A percentile compares a stretch with the other conserved stretches of the same genome.
These are phyloP conservation scores for Ectobius pallidus DNA, from an alignment of 2,888 invertebrate species.

Conservation along the genomic window DNA sequence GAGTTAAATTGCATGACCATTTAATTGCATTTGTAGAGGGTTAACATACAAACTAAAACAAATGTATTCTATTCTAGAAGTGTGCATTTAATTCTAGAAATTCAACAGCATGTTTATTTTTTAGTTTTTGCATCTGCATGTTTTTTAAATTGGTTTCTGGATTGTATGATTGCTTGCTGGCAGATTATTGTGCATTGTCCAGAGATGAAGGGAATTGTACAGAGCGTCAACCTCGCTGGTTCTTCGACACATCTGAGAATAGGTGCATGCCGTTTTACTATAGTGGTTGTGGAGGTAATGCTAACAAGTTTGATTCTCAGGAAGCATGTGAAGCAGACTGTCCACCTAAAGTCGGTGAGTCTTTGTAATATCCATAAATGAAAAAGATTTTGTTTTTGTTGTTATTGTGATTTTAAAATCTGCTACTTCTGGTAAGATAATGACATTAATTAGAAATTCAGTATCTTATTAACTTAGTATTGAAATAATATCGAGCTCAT, in stretches of 20 bases:
- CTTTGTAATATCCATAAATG: too few species aligned
- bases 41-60: too few species aligned
- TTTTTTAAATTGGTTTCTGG: neutral
- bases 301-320: conserved; percentile 79
- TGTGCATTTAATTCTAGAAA: too few species aligned
- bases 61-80: too few species aligned
- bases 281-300: conserved; percentile 89
- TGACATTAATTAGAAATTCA: too few species aligned
- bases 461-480: too few species aligned
- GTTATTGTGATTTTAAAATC: too few species aligned
- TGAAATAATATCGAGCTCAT: too few species aligned
- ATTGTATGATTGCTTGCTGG: conserved; percentile 46
- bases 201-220: conserved; percentile 71
- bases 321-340: conserved; percentile 78
- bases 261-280: conserved; percentile 93
- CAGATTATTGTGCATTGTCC: conserved; percentile 77
- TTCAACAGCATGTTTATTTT: too few species aligned
- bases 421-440: neutral
- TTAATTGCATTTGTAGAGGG: too few species aligned
- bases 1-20: too few species aligned
- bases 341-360: conserved; percentile 80
- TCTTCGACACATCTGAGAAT: conserved; percentile 81
- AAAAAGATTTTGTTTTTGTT: too few species aligned
- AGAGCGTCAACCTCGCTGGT: conserved; percentile 71
- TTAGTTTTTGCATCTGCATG: conserved; percentile 33